A percentile compares a stretch with the other conserved stretches of the same genome.
These are phyloP conservation scores for Hydrochoerus hydrochaeris DNA, from an alignment of 2,113 vertebrate species.

Conservation along the genomic window DNA sequence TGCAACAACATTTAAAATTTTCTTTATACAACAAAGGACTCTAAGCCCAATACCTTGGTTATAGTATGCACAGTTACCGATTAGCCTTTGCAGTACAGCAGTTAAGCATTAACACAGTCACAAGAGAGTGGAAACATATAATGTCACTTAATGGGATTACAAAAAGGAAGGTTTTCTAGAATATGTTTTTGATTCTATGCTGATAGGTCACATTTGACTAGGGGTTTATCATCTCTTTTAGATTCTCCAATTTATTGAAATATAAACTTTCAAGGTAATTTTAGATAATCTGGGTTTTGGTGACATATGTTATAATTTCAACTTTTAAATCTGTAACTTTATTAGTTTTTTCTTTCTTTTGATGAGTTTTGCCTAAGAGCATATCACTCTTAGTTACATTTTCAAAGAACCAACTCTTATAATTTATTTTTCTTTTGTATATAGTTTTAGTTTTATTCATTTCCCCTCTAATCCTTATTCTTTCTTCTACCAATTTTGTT, in stretches of 20 bases:
- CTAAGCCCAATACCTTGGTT: conserved; percentile 93
- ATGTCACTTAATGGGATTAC: conserved; percentile 88
- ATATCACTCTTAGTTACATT: not conserved
- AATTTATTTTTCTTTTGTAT: not conserved
- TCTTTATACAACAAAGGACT: conserved; percentile 89
- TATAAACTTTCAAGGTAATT: not conserved
- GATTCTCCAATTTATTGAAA: not conserved
- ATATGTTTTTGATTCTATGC: not conserved
- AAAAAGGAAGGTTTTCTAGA: conserved; percentile 74
- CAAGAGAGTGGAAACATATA: conserved; percentile 85
- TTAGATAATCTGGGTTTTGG: not conserved
- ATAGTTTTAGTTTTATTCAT: not conserved
- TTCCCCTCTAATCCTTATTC: not conserved
- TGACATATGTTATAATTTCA: not conserved
- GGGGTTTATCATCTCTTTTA: not conserved
- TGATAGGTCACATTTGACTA: not conserved
- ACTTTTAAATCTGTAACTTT: not conserved
- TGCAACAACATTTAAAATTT: conserved; percentile 92
- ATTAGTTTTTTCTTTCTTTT: not conserved
- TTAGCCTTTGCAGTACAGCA: conserved; percentile 91
- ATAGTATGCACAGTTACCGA: conserved; percentile 99
- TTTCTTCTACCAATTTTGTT: not conserved
- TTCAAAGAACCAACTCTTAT: not conserved
- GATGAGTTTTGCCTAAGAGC: not conserved
- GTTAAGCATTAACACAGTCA: conserved; percentile 91